Conservation (phyloP, 2,888 invertebrate species). For the Xanthorhoe spadicearia region DNA sequence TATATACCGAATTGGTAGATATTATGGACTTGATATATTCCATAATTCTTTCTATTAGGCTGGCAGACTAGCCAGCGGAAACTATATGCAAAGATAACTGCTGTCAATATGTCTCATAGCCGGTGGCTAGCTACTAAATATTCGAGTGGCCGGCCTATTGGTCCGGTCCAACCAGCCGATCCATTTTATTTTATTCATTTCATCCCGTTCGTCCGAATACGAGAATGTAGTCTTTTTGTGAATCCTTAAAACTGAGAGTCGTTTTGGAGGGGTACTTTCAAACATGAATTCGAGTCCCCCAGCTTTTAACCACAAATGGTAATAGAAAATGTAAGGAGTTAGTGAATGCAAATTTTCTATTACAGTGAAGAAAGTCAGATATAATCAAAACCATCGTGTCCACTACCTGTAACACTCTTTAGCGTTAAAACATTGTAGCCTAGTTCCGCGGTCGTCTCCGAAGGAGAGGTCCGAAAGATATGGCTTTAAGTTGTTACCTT, state of each 20-base stretch:
- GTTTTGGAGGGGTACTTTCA: not conserved
- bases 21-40: not conserved
- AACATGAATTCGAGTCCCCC: no score
- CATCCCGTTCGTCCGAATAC: slow-evolving; percentile 16
- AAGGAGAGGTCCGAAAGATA: no score
- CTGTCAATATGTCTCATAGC: slow-evolving; percentile 56
- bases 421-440: no score
- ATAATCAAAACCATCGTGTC: no score
- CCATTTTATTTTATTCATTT: slow-evolving; percentile 52
- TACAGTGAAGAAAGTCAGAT: no score
- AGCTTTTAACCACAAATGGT: no score
- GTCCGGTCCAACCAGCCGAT: slow-evolving; percentile 43
- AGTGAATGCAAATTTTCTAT: no score
- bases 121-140: slow-evolving; percentile 49
- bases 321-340: no score
- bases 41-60: not conserved
- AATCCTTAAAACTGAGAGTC: not conserved
- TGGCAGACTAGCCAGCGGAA: not conserved
- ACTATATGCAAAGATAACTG: slow-evolving; percentile 48
- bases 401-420: no score
- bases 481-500: no score
- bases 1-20: not conserved
- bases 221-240: not conserved
- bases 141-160: slow-evolving; percentile 40
- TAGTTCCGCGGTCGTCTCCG: no score